A percentile compares a stretch with the other conserved stretches of the same genome.
Evolutionary conservation across 2,113 vertebrate species (phyloP).

Genomic region (Tachysurus fulvidraco): DNA sequence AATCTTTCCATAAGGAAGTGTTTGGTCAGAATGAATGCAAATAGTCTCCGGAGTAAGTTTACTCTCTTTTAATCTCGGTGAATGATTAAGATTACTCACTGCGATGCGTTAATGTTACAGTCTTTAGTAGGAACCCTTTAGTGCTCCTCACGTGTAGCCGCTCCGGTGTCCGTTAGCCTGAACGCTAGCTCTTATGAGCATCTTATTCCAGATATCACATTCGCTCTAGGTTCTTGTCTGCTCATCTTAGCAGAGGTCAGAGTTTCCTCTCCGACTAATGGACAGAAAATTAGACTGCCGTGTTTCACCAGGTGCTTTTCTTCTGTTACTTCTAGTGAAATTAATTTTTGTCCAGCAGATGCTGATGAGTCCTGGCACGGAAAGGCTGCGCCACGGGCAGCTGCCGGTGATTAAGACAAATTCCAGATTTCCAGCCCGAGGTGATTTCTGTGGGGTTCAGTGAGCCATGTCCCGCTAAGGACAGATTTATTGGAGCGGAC

Average conservation of each 20-base stretch:
- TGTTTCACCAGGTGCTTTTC: neutral
- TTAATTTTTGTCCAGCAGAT: conserved; percentile 49
- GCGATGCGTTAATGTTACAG: conserved; percentile 15
- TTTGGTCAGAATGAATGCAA: neutral
- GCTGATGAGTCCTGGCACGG: conserved; percentile 50
- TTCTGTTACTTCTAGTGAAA: conserved; percentile 26
- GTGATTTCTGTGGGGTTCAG: conserved; percentile 38
- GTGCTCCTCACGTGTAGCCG: conserved; percentile 1
- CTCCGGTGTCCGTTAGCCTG: conserved; percentile 16
- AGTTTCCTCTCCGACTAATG: conserved; percentile 37
- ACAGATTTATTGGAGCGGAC: conserved; percentile 44
- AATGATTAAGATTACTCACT: conserved; percentile 21
- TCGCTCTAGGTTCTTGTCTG: conserved; percentile 24
- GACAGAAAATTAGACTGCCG: conserved; percentile 29
- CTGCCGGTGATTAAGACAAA: conserved; percentile 56
- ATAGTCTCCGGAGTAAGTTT: neutral
- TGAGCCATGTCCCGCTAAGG: conserved; percentile 23
- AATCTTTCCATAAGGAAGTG: neutral
- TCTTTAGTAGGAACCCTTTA: neutral
- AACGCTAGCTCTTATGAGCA: conserved; percentile 34
- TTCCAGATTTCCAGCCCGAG: conserved; percentile 41
- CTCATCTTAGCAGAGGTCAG: conserved; percentile 43
- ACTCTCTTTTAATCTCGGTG: neutral
- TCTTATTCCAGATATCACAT: conserved; percentile 19
- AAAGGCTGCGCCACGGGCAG: conserved; percentile 40